Percentiles rank a stretch among this genome's conserved stretches.
Conservation (phyloP, 2,888 invertebrate species). For the Pyrgus malvae region DNA sequence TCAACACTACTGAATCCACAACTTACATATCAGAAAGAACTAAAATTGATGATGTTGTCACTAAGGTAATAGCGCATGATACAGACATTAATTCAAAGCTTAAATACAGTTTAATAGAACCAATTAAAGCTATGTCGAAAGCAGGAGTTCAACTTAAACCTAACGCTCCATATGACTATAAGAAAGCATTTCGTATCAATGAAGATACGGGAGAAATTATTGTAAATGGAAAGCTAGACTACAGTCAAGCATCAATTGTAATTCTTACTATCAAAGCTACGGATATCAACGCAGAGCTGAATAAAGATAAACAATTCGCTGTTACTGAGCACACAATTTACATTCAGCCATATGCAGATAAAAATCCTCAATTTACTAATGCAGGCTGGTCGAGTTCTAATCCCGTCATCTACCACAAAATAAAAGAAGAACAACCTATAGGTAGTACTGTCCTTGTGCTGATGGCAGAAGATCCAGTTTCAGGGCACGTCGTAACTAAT, state of each 20-base stretch:
- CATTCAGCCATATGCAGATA: slow-evolving; percentile 88
- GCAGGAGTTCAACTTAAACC: slow-evolving; percentile 86
- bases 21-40: slow-evolving; percentile 88
- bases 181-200: slow-evolving; percentile 86
- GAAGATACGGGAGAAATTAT: slow-evolving; percentile 85
- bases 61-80: slow-evolving; percentile 86
- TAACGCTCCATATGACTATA: slow-evolving; percentile 83
- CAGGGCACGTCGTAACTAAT: slow-evolving; percentile 83
- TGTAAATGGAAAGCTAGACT: slow-evolving; percentile 85
- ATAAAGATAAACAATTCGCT: slow-evolving; percentile 84
- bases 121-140: slow-evolving; percentile 87
- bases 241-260: slow-evolving; percentile 88
- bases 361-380: slow-evolving; percentile 88
- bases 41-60: slow-evolving; percentile 82
- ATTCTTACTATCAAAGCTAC: slow-evolving; percentile 87
- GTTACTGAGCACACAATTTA: slow-evolving; percentile 88
- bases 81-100: slow-evolving; percentile 86
- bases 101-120: slow-evolving; percentile 85
- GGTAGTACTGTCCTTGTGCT: slow-evolving; percentile 87
- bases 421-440: slow-evolving; percentile 89
- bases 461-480: slow-evolving; percentile 87
- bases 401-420: slow-evolving; percentile 84
- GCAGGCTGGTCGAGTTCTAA: slow-evolving; percentile 87
- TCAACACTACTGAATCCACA: slow-evolving; percentile 84
- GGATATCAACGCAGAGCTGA: slow-evolving; percentile 86